Base-by-base conservation (phyloP, 2,888 invertebrate species). In the Limnephilus auricula region DNA sequence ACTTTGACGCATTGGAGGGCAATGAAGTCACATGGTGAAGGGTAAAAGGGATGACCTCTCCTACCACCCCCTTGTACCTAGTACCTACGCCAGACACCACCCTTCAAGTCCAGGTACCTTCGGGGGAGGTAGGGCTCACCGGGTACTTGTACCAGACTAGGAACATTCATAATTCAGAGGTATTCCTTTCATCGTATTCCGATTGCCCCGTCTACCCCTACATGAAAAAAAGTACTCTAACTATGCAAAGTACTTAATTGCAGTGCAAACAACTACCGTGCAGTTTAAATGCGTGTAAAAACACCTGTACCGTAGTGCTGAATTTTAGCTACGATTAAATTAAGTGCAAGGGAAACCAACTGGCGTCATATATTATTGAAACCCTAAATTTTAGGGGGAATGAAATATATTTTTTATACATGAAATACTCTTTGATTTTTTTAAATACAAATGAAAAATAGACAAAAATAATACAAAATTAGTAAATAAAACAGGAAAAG, bases 181-280 rank as follows among this genome's bases (percentile, higher is more conserved):
- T 78, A 90, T 90, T 90, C 90, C 90, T 90, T 90, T 90, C 90
- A 85, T 32, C 40, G n/a, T 78, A 15, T 78, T 85, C 85, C 90
- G 32, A 65, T 65, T 25, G 34, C 82, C 82, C 89, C 89, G 32
- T 89, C 82, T 82, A 45, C 34, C 32, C 31, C 31, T 9, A 18
- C 34, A 82, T 65, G 65, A n/a, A 65, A 65, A 40, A 65, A 65
- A 65, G 25, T 65, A 25, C 65, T 25, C 65, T 65, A 65, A n/a
- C 65, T 65, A 65, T 65, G 25, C 45, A 65, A 65, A 65, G 65
- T n/a, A 65, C 25, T 65, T 65, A 25, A 65, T 65, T 25, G 25
- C 65, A 65, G 65, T 65, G 65, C 65, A 65, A 25, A 25, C 9
- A 65, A 65, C 65, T 65, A 25, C 65, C 5, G 25, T n/a, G 65